Percentiles rank a stretch among this genome's conserved stretches.
Evolutionary conservation across 2,797 vertebrate species (phyloP).

Genomic region (Oryzias sinensis): DNA sequence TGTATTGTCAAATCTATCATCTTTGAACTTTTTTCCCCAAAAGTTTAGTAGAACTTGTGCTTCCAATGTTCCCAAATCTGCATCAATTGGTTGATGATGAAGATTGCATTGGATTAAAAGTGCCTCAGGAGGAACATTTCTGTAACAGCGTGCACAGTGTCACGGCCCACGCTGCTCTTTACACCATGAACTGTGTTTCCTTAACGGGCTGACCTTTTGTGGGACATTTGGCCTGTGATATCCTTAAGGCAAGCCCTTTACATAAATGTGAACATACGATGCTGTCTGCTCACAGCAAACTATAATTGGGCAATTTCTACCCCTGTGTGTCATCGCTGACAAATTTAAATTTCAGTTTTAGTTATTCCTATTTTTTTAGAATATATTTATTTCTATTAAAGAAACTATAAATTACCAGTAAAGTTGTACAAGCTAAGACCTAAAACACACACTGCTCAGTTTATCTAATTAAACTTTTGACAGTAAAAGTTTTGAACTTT

Average conservation of each 20-base stretch:
- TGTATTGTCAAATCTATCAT: no score
- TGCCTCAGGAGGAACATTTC: constrained; percentile 5
- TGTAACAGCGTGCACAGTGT: neutral
- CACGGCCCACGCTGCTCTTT: constrained; percentile 8
- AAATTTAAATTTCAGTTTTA: constrained; percentile 4
- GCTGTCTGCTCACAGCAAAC: neutral
- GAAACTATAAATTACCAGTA: no score
- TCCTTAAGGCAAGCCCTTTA: constrained; percentile 7
- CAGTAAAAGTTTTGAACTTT: no score
- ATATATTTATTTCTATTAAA: no score
- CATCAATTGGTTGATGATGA: neutral
- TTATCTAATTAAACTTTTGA: no score
- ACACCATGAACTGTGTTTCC: constrained; percentile 19
- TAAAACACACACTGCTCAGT: no score
- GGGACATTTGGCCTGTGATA: constrained; percentile 13
- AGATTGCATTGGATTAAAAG: constrained; percentile 6
- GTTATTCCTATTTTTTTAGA: neutral
- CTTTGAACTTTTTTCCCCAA: no score
- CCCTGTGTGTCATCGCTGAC: neutral
- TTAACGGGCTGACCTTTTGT: constrained; percentile 19
- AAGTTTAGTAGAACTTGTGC: neutral
- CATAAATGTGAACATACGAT: constrained; percentile 1
- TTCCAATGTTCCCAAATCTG: neutral
- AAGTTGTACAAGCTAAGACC: no score
- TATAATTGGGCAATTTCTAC: constrained; percentile 6